Evolutionary conservation across 37 sponge, comb jelly and placozoan genomes (phyloP).

Genomic region (Tethya wilhelma): DNA sequence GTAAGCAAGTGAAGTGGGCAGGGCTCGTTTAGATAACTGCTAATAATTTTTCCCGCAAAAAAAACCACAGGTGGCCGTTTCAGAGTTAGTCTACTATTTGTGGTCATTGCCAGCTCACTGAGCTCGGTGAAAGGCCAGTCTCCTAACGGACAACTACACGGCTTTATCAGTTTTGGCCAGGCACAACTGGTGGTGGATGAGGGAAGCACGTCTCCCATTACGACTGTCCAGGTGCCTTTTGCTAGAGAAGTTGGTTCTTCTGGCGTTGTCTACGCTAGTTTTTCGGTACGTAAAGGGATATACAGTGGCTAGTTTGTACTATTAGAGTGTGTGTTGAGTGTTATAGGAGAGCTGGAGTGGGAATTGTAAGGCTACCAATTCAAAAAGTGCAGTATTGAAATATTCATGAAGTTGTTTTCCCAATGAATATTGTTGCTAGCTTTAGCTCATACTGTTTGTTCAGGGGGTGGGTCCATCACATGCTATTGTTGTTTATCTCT

Average conservation of each 20-base stretch:
- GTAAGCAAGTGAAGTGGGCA: background rate
- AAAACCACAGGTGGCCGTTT: too few species aligned
- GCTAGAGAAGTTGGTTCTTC: slow-evolving; percentile 48
- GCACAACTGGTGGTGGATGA: slow-evolving; percentile 34
- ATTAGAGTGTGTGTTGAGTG: background rate
- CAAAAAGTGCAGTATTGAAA: slow-evolving; percentile 5
- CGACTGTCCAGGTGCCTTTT: slow-evolving; percentile 38
- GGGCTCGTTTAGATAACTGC: too few species aligned
- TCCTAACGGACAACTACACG: slow-evolving; percentile 4
- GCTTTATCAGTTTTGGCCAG: slow-evolving; percentile 59
- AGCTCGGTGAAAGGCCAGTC: background rate
- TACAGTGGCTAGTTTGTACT: slow-evolving; percentile 21
- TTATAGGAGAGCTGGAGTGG: background rate
- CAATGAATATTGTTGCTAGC: background rate
- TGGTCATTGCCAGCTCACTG: background rate
- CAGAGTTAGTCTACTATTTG: background rate
- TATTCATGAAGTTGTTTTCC: background rate
- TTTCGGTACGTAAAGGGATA: too few species aligned
- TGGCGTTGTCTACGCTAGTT: too few species aligned
- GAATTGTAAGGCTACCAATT: background rate
- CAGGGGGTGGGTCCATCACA: too few species aligned
- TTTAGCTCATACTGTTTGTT: too few species aligned
- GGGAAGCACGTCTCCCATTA: background rate
- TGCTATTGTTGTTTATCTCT: too few species aligned
- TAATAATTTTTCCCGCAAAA: too few species aligned